Evolutionary conservation across 2,113 vertebrate genomes (phyloP).

Genomic region (Clarias gariepinus): DNA sequence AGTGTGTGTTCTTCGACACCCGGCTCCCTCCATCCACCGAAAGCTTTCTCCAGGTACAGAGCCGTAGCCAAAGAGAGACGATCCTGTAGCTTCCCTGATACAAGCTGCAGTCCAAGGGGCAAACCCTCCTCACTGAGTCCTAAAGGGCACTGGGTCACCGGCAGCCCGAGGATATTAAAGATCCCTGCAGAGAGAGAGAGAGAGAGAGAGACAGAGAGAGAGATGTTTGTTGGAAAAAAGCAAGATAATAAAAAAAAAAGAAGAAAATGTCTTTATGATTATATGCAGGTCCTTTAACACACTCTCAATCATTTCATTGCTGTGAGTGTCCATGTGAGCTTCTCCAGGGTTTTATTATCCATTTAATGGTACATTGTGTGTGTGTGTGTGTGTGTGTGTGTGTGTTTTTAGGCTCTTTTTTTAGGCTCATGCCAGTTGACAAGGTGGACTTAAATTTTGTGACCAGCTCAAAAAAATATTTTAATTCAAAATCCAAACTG

Average conservation of each 20-base stretch:
- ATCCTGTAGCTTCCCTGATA: constrained; percentile 82
- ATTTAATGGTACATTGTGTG: neutral
- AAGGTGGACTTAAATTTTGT: neutral
- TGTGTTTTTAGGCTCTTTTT: too few species aligned
- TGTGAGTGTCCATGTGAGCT: neutral
- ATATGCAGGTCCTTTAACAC: neutral
- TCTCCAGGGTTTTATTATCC: neutral
- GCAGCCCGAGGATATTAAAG: constrained; percentile 85
- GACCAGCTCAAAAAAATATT: neutral
- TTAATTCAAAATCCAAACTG: too few species aligned
- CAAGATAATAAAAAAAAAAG: neutral
- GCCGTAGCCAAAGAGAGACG: constrained; percentile 80
- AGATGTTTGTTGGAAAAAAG: neutral
- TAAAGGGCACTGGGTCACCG: constrained; percentile 87
- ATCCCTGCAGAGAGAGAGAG: constrained; percentile 68
- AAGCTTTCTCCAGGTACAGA: constrained; percentile 80
- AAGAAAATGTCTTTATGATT: neutral
- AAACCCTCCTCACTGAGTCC: constrained; percentile 82
- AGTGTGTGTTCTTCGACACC: constrained; percentile 49
- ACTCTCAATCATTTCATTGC: neutral
- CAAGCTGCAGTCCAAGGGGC: constrained; percentile 85
- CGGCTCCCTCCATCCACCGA: constrained; percentile 86
- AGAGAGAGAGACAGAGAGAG: constrained; percentile 31
- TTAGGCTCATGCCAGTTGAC: neutral
- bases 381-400: neutral